These are phyloP conservation scores for Typhlichthys eigenmanni DNA, from an alignment of 2,797 vertebrate species.

Conservation along the genomic window DNA sequence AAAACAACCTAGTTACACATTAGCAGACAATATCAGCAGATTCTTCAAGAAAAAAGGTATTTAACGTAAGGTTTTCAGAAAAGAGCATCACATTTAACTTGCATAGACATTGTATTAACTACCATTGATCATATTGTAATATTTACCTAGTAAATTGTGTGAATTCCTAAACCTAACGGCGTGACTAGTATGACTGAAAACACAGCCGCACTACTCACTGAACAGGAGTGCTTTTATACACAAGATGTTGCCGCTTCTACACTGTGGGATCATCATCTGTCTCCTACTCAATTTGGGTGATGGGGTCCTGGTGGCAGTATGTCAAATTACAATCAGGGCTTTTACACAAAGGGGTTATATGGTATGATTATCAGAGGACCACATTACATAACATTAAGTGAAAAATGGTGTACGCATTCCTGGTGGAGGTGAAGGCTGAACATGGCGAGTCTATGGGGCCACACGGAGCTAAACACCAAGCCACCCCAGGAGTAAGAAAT, in stretches of 20 bases:
- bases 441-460: slow-evolving; percentile 21
- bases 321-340: too few species aligned
- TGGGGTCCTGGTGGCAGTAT: too few species aligned
- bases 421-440: background rate
- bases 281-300: too few species aligned
- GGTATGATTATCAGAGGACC: background rate
- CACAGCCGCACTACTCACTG: background rate
- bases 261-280: too few species aligned
- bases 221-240: background rate
- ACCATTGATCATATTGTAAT: background rate
- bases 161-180: background rate
- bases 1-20: background rate
- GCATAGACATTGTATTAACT: background rate
- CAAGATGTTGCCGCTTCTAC: background rate
- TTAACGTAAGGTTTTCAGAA: background rate
- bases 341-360: background rate
- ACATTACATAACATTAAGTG: background rate
- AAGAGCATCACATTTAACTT: background rate
- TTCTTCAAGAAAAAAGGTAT: background rate
- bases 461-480: slow-evolving; percentile 33
- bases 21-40: background rate
- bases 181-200: background rate
- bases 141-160: background rate
- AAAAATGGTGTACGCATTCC: background rate
- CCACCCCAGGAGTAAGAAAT: slow-evolving; percentile 22